A percentile compares a stretch with the other conserved stretches of the same genome.
These are phyloP conservation scores for Chloroceryle aenea DNA, from an alignment of 2,113 vertebrate species.

Conservation along the genomic window DNA sequence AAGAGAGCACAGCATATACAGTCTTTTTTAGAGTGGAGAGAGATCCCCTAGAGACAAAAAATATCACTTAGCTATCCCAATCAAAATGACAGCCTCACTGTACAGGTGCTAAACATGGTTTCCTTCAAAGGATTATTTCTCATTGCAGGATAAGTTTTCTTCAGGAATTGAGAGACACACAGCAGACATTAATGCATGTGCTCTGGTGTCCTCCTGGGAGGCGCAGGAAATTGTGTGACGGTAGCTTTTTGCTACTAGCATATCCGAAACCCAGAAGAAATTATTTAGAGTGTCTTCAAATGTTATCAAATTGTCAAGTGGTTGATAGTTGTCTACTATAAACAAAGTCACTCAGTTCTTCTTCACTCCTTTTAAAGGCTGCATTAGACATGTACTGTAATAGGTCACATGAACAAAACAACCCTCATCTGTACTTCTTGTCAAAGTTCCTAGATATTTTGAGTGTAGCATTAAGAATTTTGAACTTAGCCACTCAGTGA, in stretches of 20 bases:
- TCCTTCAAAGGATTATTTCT: neutral
- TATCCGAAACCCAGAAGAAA: neutral
- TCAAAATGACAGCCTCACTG: neutral
- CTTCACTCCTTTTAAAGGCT: neutral
- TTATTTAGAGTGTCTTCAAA: neutral
- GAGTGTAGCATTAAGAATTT: neutral
- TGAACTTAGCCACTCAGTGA: neutral
- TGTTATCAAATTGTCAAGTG: neutral
- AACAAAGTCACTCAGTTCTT: neutral
- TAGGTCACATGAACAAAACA: neutral
- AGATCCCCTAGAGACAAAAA: neutral
- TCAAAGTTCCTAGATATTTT: neutral
- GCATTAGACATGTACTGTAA: neutral
- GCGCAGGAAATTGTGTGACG: accelerated
- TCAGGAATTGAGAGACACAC: neutral
- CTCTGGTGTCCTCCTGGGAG: neutral
- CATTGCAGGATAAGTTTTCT: neutral
- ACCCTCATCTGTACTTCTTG: neutral
- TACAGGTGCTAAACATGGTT: neutral
- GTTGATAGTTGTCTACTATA: neutral
- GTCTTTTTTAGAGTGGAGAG: neutral
- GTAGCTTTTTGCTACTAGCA: neutral
- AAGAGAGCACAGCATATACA: neutral
- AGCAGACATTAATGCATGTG: neutral
- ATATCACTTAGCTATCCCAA: neutral